Percentiles rank a stretch among this genome's conserved stretches.
phyloP scores from a whole-genome alignment of 2,113 vertebrate genomes.

The Neotoma lepida region DNA sequence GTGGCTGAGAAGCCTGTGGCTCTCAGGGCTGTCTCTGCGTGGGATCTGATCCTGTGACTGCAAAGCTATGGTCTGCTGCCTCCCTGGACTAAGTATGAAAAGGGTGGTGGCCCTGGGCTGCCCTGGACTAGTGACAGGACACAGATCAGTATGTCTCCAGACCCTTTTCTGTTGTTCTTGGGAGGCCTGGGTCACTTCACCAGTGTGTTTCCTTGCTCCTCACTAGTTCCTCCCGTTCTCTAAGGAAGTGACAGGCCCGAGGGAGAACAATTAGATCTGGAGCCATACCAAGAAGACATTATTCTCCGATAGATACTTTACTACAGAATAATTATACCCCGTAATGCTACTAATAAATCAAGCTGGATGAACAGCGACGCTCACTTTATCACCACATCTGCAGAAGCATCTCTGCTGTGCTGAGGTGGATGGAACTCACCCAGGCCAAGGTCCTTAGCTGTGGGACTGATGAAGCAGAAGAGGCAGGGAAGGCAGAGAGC shows the following conservation, averaged over 20 bases:
- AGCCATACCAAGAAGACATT: neutral
- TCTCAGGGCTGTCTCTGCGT: neutral
- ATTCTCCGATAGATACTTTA: neutral
- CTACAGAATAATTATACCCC: conserved; percentile 28
- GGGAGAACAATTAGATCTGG: neutral
- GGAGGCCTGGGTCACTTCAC: neutral
- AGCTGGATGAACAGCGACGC: neutral
- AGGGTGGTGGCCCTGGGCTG: neutral
- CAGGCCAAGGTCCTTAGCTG: neutral
- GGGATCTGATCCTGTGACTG: neutral
- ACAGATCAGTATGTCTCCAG: neutral
- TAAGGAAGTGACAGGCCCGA: conserved; percentile 5
- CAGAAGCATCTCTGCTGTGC: conserved; percentile 1
- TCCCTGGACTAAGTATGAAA: neutral
- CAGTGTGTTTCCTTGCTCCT: conserved; percentile 1
- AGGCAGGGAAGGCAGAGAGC: neutral
- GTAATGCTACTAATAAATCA: conserved; percentile 34
- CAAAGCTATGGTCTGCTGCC: neutral
- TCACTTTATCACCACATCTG: conserved; percentile 10
- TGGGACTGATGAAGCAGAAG: neutral
- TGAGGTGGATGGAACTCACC: neutral
- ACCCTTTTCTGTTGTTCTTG: neutral
- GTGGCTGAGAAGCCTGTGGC: neutral
- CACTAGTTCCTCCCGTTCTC: neutral
- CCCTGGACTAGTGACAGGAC: neutral